A percentile compares a stretch with the other conserved stretches of the same genome.
phyloP scores from a whole-genome alignment of 2,113 vertebrate genomes.

The Numenius arquata region DNA sequence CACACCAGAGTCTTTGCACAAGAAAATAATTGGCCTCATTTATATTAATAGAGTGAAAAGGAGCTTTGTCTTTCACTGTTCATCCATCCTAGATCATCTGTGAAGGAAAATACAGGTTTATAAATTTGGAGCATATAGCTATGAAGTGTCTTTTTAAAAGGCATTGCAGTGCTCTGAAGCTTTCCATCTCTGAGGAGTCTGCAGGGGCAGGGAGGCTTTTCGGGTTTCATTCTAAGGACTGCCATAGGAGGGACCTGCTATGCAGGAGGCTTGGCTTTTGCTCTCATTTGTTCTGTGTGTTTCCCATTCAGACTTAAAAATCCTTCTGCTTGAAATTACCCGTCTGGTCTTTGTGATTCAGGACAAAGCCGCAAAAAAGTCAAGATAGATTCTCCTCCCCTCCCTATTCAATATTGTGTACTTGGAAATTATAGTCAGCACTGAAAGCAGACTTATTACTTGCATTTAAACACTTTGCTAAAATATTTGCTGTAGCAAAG shows the following conservation, averaged over 20 bases:
- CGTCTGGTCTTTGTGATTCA: constrained; percentile 17
- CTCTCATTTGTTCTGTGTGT: background rate
- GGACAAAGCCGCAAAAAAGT: background rate
- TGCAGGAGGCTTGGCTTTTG: background rate
- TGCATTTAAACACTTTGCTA: background rate
- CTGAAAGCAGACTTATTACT: background rate
- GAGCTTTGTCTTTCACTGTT: background rate
- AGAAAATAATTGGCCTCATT: background rate
- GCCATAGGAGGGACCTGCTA: background rate
- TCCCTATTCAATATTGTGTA: background rate
- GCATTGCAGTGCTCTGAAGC: background rate
- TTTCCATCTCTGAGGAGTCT: background rate
- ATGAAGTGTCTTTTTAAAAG: background rate
- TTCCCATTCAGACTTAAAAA: constrained; percentile 31
- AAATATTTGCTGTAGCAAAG: background rate
- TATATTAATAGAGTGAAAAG: background rate
- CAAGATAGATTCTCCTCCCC: background rate
- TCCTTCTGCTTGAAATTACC: constrained; percentile 27
- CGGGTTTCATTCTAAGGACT: background rate
- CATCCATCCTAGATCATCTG: background rate
- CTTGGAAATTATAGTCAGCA: background rate
- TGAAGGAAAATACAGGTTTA: background rate
- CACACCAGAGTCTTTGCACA: background rate
- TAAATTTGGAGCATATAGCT: background rate
- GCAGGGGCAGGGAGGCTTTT: background rate